Base-by-base conservation (phyloP, 2,888 invertebrate genomes). In the Lycaena phlaeas region DNA sequence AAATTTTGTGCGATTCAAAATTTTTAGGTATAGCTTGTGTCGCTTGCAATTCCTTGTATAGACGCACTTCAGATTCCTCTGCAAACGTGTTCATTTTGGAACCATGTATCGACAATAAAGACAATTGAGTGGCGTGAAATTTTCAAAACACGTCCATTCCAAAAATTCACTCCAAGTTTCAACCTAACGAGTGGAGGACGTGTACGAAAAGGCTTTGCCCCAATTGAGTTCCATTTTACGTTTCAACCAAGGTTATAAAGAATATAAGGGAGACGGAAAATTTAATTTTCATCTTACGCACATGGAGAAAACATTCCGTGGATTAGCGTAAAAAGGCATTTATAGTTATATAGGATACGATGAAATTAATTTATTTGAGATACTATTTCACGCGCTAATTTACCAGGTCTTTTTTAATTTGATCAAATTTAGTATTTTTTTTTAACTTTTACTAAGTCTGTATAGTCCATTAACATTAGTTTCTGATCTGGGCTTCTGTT, bases 181-280 rank as follows among this genome's bases (percentile, higher is more conserved):
- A 43, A 43, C 41, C 39, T 46, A 45, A 43, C 45, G 42, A 44
- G 44, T 40, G 36, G 27, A 28, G 39, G 39, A 39, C 40, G 44
- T 44, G 44, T 38, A 38, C 30, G 29, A 30, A 38, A 28, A 29
- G 31, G 11, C 31, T 41, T 36, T 39, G 37, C 39, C 41, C 30
- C 46, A 46, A 46, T 46, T 46, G 41, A 42, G 39, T 49, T 36
- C 38, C 44, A 36, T 44, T 44, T 46, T 36, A 44, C 43, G 38
- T 40, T 44, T 41, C 41, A 36, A 44, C 44, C 39, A 46, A 46
- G 42, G 42, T 46, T 46, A 46, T 41, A 44, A 44, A 31, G 34
- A 27, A 44, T 46, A 46, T 42, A 48, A 46, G 42, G 39, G 44
- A 42, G 44, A 39, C 22, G 36, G 46, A 40, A 44, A 46, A 44